Conservation (phyloP, 2,113 vertebrate species). For the Eupsittula cactorum region DNA sequence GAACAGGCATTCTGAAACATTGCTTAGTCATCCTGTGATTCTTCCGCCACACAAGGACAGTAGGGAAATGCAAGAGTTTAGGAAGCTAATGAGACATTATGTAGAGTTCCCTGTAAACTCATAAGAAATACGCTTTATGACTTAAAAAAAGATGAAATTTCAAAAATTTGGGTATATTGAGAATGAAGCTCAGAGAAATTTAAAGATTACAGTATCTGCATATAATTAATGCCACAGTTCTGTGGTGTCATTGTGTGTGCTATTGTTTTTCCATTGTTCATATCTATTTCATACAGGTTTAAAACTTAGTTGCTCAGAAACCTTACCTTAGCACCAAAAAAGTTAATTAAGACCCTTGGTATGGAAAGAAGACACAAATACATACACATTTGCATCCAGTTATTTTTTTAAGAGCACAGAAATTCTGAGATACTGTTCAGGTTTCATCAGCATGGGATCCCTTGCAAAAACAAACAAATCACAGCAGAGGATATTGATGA, state of each 20-base stretch:
- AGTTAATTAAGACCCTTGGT: not conserved
- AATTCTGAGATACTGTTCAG: not conserved
- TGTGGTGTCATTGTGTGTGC: not conserved
- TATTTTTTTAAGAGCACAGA: not conserved
- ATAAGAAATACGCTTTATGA: not conserved
- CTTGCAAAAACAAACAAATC: not conserved
- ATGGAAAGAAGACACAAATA: not conserved
- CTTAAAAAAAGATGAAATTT: not conserved
- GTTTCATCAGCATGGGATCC: not conserved
- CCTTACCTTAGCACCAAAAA: not conserved
- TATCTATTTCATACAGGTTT: not conserved
- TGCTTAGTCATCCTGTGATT: not conserved
- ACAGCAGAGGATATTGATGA: not conserved
- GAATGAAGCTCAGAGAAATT: not conserved
- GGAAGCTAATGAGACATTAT: not conserved
- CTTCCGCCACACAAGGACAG: not conserved
- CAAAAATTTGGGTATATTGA: not conserved
- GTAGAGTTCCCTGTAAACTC: not conserved
- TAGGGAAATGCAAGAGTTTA: not conserved
- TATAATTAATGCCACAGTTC: not conserved
- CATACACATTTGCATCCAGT: not conserved
- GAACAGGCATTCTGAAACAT: not conserved
- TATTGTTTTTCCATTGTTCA: not conserved
- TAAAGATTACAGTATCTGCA: not conserved
- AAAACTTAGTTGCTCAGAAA: not conserved